Conservation (phyloP, 64 coral and sea anemone genomes). For the Anthopleura sola region DNA sequence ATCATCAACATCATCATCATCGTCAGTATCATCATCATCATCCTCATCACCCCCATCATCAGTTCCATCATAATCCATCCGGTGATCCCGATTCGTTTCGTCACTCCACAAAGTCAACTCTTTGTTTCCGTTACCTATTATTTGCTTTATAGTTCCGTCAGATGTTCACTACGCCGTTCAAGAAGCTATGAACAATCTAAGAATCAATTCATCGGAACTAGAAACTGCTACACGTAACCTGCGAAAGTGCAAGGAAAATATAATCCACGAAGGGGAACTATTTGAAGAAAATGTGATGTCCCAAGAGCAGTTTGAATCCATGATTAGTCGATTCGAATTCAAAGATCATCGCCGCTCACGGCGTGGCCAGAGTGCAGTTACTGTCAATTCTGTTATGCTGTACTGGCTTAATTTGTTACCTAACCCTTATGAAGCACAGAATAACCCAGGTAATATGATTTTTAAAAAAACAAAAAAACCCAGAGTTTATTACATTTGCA, state of each 20-base stretch:
- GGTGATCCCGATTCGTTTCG: no score
- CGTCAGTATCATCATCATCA: no score
- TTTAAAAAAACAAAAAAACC: no score
- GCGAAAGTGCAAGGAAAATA: conserved; percentile 57
- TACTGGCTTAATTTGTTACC: not conserved
- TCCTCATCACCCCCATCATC: no score
- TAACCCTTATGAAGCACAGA: not conserved
- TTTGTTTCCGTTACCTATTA: not conserved
- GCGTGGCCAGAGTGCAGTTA: not conserved
- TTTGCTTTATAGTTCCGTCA: conserved; percentile 10
- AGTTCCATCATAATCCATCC: no score
- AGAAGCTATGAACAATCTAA: conserved; percentile 39
- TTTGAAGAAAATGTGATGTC: not conserved
- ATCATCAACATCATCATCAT: no score
- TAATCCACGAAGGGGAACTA: conserved; percentile 59
- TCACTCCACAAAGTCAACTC: no score
- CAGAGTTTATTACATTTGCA: no score
- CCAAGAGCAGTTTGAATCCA: not conserved
- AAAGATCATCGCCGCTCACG: no score
- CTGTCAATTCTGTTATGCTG: not conserved
- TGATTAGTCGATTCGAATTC: not conserved
- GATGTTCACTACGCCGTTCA: conserved; percentile 41
- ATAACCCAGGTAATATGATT: not conserved
- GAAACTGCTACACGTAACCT: conserved; percentile 47
- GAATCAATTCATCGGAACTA: conserved; percentile 43